phyloP scores from a whole-genome alignment of 2,113 vertebrate species.

The Heterotilapia buettikoferi region DNA sequence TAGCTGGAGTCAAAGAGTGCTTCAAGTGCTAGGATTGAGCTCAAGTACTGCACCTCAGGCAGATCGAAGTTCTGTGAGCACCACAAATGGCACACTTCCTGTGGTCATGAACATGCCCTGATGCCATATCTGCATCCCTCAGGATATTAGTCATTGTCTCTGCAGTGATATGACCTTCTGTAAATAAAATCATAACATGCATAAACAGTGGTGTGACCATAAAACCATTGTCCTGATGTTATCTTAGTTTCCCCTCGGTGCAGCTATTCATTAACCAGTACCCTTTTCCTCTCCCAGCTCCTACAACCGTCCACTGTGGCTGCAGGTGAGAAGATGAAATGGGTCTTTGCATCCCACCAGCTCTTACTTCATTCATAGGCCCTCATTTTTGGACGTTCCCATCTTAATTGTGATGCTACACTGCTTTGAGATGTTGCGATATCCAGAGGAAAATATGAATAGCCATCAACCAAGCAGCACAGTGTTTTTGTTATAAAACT shows the following conservation, averaged over 20 bases:
- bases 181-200: not conserved
- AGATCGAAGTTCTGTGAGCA: slow-evolving; percentile 75
- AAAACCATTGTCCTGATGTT: not conserved
- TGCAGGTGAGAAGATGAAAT: slow-evolving; percentile 87
- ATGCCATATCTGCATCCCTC: slow-evolving; percentile 90
- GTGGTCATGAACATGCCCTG: slow-evolving; percentile 90
- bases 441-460: slow-evolving; percentile 36
- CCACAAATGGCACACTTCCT: slow-evolving; percentile 90
- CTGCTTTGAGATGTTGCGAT: slow-evolving; percentile 93
- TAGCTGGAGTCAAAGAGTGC: not conserved
- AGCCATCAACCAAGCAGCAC: not conserved
- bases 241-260: not conserved
- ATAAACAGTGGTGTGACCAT: not conserved
- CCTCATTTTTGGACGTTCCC: slow-evolving; percentile 80
- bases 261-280: slow-evolving; percentile 67
- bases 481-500: not conserved
- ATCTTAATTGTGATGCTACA: slow-evolving; percentile 87
- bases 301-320: slow-evolving; percentile 79
- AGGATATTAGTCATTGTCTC: slow-evolving; percentile 90
- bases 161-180: slow-evolving; percentile 80
- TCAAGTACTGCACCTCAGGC: slow-evolving; percentile 73
- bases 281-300: slow-evolving; percentile 82
- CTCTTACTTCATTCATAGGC: slow-evolving; percentile 77
- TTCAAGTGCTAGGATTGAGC: not conserved
- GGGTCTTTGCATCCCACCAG: slow-evolving; percentile 86